Evolutionary conservation across 2,888 invertebrate genomes (phyloP).

Genomic region (Lissocephala sabroskyi): DNA sequence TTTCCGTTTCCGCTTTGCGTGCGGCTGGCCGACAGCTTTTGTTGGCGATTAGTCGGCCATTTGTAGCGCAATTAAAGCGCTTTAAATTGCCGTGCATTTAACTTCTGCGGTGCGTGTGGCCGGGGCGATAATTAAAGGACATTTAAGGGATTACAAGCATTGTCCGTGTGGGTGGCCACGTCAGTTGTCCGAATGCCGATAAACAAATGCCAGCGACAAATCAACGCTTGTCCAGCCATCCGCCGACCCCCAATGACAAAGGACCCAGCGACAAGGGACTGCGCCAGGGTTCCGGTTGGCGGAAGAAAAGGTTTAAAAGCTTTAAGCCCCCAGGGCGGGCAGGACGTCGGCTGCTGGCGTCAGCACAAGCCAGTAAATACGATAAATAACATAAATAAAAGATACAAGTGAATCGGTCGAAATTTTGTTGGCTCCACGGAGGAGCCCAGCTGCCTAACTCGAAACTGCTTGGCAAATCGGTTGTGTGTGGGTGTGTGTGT

Average conservation of each 20-base stretch:
- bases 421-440: constrained; percentile 45
- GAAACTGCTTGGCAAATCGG: constrained; percentile 4
- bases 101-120: constrained; percentile 40
- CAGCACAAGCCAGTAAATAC: constrained; percentile 28
- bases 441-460: constrained; percentile 57
- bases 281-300: constrained; percentile 13
- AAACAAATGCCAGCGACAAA: constrained; percentile 40
- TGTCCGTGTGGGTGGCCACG: neutral
- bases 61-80: constrained; percentile 55
- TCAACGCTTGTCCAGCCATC: constrained; percentile 20
- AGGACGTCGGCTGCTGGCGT: constrained; percentile 15
- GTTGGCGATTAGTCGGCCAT: constrained; percentile 48
- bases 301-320: constrained; percentile 42
- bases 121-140: constrained; percentile 39
- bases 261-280: neutral
- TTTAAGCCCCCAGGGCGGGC: constrained; percentile 32
- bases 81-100: constrained; percentile 50
- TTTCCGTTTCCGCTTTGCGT: constrained; percentile 44
- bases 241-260: constrained; percentile 6
- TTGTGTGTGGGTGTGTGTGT: constrained; percentile 5
- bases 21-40: constrained; percentile 7
- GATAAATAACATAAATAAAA: constrained; percentile 63
- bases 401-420: constrained; percentile 43
- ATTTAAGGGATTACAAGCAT: constrained; percentile 39
- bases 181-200: constrained; percentile 16